Percentiles rank a stretch among this genome's conserved stretches.
Conservation (phyloP, 1,140 invertebrate genomes). For the Drosophila arawakana region DNA sequence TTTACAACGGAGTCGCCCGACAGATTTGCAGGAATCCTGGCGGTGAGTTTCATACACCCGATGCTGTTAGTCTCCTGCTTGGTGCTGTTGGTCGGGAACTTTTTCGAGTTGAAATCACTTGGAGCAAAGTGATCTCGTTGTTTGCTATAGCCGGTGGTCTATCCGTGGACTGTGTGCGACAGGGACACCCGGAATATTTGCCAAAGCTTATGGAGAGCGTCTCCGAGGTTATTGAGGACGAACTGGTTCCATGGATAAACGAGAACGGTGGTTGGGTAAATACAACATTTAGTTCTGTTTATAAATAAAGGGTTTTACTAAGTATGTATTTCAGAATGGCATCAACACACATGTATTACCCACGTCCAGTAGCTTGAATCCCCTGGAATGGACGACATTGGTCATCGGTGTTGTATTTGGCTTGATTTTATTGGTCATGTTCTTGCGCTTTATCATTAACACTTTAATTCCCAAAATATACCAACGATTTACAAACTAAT, state of each 20-base stretch:
- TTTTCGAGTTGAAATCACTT: slow-evolving; percentile 87
- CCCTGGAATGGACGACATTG: slow-evolving; percentile 79
- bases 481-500: slow-evolving; percentile 68
- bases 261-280: slow-evolving; percentile 90
- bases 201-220: slow-evolving; percentile 87
- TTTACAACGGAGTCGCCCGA: slow-evolving; percentile 87
- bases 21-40: slow-evolving; percentile 85
- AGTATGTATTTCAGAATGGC: slow-evolving; percentile 54
- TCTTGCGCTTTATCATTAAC: slow-evolving; percentile 75
- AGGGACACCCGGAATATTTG: slow-evolving; percentile 88
- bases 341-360: slow-evolving; percentile 81
- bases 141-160: slow-evolving; percentile 89
- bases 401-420: slow-evolving; percentile 77
- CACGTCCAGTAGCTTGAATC: slow-evolving; percentile 71
- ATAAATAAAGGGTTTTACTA: too few relatives aligned
- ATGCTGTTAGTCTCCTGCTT: slow-evolving; percentile 85
- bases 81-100: slow-evolving; percentile 87
- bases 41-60: slow-evolving; percentile 85
- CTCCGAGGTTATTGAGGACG: slow-evolving; percentile 87
- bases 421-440: slow-evolving; percentile 73
- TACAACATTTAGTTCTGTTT: background rate
- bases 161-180: slow-evolving; percentile 89
- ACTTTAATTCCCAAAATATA: slow-evolving; percentile 79
- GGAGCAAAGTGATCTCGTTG: slow-evolving; percentile 89
- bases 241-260: slow-evolving; percentile 89